Base-by-base conservation (phyloP, 2,797 vertebrate species). In the Helicolenus hilgendorfi region DNA sequence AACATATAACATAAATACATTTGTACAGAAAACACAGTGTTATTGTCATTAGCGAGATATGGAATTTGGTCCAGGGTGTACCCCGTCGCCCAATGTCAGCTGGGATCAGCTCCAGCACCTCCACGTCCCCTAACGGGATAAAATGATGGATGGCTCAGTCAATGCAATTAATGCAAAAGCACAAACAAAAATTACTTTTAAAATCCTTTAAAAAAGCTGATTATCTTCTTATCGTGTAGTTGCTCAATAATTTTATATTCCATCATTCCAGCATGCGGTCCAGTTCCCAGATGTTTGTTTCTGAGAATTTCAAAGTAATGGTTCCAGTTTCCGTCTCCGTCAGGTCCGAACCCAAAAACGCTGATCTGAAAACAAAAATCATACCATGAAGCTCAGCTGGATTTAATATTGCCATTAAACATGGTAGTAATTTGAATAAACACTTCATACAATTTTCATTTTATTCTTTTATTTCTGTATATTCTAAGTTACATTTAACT, bases 201-300 rank as follows among this genome's bases (percentile, higher is more conserved):
- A 1, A 1, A 14, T 69, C 89, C 93, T 88, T 29, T 87, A 49
- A 41, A 83, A 41, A 86, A 72, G 0, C 3, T 2, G 2, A 94
- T 29, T 55, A 41, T 79, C 3, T 77, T 4, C 7, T 29, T 5
- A 1, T 67, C 2, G 4, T 74, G n/a, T 38, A 95, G 59, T 5
- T 77, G 2, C n/a, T 41, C 4, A 35, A 95, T 70, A 11, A 88
- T 0, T 0, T 69, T 3, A 38, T 62, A 70, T 60, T 94, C 94
- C 2, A 18, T 2, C 1, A 0, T 2, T 49, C 93, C 92, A 33
- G 81, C 6, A 72, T 95, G 94, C 24, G 7, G 1, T 26, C 91
- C 89, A 27, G 87, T 92, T 74, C 24, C 69, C 1, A 77, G 18
- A 0, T 18, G 5, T 33, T 11, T 68, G 72, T 88, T 0, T 27